phyloP scores from a whole-genome alignment of 2,797 vertebrate genomes.

The Ceyx erithaca region DNA sequence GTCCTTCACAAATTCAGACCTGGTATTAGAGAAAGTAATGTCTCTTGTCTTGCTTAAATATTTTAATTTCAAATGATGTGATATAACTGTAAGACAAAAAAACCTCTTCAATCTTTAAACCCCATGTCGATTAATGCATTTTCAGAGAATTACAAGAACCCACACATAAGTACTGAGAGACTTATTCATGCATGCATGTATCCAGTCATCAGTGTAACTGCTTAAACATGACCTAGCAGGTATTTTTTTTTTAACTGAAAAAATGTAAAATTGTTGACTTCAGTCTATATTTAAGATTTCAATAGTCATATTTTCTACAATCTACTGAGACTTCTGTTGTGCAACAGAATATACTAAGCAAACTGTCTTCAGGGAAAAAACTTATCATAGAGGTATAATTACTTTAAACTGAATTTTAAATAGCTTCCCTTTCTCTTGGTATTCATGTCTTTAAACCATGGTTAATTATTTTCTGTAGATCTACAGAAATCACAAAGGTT shows the following conservation, averaged over 20 bases:
- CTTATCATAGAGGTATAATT: background rate
- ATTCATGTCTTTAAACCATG: background rate
- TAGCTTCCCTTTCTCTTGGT: background rate
- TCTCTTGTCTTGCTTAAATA: background rate
- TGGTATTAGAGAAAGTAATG: background rate
- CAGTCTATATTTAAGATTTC: background rate
- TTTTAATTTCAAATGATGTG: background rate
- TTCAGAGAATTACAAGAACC: background rate
- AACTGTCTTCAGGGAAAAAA: background rate
- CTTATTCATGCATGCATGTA: background rate
- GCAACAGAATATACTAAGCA: background rate
- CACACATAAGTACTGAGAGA: background rate
- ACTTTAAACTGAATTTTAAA: slow-evolving; percentile 6
- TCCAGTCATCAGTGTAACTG: background rate
- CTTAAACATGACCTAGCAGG: background rate
- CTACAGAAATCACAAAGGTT: background rate
- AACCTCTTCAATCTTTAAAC: background rate
- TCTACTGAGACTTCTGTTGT: background rate
- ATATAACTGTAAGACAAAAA: background rate
- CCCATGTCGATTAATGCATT: background rate
- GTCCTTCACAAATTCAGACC: background rate
- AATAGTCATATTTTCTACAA: background rate
- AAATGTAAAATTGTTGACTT: background rate
- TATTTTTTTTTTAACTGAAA: background rate
- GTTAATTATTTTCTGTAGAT: background rate